A percentile compares a stretch with the other conserved stretches of the same genome.
Conservation (phyloP, 2,797 vertebrate species). For the Acrossocheilus fasciatus region DNA sequence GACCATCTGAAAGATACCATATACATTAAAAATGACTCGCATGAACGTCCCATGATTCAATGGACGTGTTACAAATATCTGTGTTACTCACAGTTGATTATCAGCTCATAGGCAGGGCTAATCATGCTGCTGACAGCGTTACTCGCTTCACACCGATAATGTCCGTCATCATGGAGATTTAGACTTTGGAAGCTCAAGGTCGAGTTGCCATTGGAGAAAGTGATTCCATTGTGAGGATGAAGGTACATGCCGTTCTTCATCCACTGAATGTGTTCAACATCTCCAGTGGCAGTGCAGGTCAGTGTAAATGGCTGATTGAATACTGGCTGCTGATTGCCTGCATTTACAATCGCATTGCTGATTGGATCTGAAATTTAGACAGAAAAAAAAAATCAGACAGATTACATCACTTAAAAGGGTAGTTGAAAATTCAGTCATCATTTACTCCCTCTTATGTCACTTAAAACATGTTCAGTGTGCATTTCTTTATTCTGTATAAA, state of each 20-base stretch:
- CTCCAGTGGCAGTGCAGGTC: not conserved
- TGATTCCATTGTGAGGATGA: slow-evolving; percentile 51
- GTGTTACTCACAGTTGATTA: slow-evolving; percentile 72
- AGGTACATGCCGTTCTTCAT: slow-evolving; percentile 53
- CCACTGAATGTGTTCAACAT: slow-evolving; percentile 22
- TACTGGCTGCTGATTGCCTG: not conserved
- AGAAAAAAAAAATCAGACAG: not conserved
- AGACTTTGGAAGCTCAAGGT: slow-evolving; percentile 66
- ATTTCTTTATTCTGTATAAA: not conserved
- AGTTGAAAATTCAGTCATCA: not conserved
- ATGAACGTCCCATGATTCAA: not conserved
- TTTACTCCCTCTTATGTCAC: not conserved
- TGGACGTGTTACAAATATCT: not conserved
- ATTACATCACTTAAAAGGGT: not conserved
- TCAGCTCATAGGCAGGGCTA: slow-evolving; percentile 63
- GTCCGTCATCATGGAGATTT: slow-evolving; percentile 64
- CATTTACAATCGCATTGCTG: not conserved
- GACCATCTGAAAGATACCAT: slow-evolving; percentile 56
- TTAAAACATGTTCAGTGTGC: not conserved
- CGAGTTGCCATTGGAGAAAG: slow-evolving; percentile 58
- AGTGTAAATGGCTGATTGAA: not conserved
- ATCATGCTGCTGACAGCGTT: slow-evolving; percentile 71
- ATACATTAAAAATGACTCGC: slow-evolving; percentile 17
- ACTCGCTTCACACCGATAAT: slow-evolving; percentile 69
- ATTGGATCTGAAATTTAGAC: slow-evolving; percentile 13